These are phyloP conservation scores for Spicauda simplicius DNA, from an alignment of 2,888 invertebrate genomes.

Conservation along the genomic window DNA sequence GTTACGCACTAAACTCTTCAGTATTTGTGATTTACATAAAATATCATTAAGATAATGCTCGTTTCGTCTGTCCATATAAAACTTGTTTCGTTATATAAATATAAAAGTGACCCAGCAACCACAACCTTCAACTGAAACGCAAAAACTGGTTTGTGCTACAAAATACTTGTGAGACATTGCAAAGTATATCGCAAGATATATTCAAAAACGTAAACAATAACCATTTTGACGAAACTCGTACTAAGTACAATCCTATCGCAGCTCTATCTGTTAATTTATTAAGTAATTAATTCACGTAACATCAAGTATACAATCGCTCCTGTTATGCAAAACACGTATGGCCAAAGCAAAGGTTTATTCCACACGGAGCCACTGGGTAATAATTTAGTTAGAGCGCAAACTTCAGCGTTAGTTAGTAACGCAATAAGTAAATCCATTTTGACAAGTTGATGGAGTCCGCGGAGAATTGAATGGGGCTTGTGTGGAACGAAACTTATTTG, in stretches of 20 bases:
- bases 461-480: constrained; percentile 27
- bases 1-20: too few species aligned
- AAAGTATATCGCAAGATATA: too few species aligned
- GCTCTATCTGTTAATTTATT: constrained; percentile 5
- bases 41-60: too few species aligned
- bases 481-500: constrained; percentile 8
- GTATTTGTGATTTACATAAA: too few species aligned
- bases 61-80: too few species aligned
- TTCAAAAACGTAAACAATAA: too few species aligned
- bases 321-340: constrained; percentile 28
- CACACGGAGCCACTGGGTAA: constrained; percentile 30
- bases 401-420: constrained; percentile 34
- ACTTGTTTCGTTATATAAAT: too few species aligned
- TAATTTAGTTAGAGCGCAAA: constrained; percentile 36
- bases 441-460: constrained; percentile 32
- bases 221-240: too few species aligned
- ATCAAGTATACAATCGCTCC: constrained; percentile 8
- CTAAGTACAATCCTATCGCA: neutral
- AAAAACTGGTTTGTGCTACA: too few species aligned
- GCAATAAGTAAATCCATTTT: constrained; percentile 37
- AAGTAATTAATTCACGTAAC: constrained; percentile 6
- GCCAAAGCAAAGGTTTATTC: constrained; percentile 29
- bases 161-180: too few species aligned
- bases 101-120: too few species aligned
- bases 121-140: too few species aligned